phyloP scores from a whole-genome alignment of 2,888 invertebrate species.

The Lobophora halterata region DNA sequence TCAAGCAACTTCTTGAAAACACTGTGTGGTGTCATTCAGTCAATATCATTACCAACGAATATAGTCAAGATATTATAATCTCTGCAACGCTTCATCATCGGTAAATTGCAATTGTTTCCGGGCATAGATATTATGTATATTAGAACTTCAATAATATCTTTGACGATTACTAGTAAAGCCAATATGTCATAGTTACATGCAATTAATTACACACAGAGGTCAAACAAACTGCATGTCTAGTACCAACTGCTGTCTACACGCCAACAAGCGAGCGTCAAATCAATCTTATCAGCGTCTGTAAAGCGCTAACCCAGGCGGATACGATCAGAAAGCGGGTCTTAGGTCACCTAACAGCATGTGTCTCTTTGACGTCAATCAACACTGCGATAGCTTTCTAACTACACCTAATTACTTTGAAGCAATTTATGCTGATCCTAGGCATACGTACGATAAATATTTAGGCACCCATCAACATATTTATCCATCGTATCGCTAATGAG shows the following conservation, averaged over 20 bases:
- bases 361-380: slow-evolving; percentile 59
- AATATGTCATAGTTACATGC: slow-evolving; percentile 21
- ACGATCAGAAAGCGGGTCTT: slow-evolving; percentile 51
- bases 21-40: too few relatives aligned
- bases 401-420: slow-evolving; percentile 32
- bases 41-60: too few relatives aligned
- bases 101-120: too few relatives aligned
- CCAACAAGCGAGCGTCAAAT: slow-evolving; percentile 38
- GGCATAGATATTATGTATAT: too few relatives aligned
- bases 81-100: too few relatives aligned
- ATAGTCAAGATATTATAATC: too few relatives aligned
- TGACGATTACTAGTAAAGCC: slow-evolving; percentile 14
- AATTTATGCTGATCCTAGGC: slow-evolving; percentile 26
- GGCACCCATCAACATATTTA: slow-evolving; percentile 43
- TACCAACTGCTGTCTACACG: slow-evolving; percentile 30
- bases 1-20: neutral
- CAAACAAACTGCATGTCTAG: slow-evolving; percentile 33
- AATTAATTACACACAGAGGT: slow-evolving; percentile 35
- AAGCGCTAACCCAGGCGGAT: slow-evolving; percentile 43
- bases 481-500: slow-evolving; percentile 42
- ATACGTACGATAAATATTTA: slow-evolving; percentile 39
- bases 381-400: slow-evolving; percentile 48
- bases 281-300: slow-evolving; percentile 44
- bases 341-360: slow-evolving; percentile 58
- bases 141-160: too few relatives aligned